Evolutionary conservation across 1,140 invertebrate species (phyloP).

Genomic region (Helicorthomorpha holstii): DNA sequence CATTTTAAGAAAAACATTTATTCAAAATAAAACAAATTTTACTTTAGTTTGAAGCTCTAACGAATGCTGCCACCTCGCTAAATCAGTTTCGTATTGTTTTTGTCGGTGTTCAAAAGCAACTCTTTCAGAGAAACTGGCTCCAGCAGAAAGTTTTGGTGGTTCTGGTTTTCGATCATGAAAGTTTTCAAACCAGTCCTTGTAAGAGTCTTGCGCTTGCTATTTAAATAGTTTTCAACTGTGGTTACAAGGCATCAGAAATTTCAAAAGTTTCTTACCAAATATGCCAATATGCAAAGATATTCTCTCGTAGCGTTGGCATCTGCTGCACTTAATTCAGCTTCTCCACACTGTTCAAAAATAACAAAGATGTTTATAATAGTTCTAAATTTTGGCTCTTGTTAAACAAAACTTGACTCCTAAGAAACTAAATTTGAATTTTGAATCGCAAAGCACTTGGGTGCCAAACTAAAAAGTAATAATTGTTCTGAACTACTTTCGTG

Average conservation of each 20-base stretch:
- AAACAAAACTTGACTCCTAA: too few relatives aligned
- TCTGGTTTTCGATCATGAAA: slow-evolving; percentile 60
- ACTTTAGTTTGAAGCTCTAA: slow-evolving; percentile 44
- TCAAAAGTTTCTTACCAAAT: slow-evolving; percentile 21
- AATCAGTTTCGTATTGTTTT: slow-evolving; percentile 54
- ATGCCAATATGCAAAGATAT: slow-evolving; percentile 17
- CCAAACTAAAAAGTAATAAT: slow-evolving; percentile 13
- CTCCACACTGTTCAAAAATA: slow-evolving; percentile 25
- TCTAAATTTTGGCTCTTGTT: too few relatives aligned
- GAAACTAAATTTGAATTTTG: too few relatives aligned
- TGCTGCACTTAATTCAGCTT: slow-evolving; percentile 18
- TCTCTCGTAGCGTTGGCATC: neutral
- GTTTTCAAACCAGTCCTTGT: slow-evolving; percentile 72
- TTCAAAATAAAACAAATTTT: slow-evolving; percentile 4
- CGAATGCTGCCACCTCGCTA: slow-evolving; percentile 54
- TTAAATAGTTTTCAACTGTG: neutral
- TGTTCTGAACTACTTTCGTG: too few relatives aligned
- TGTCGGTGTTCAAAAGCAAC: slow-evolving; percentile 67
- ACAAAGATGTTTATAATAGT: too few relatives aligned
- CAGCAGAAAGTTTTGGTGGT: slow-evolving; percentile 21
- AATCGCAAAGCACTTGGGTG: neutral
- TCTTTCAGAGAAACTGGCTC: slow-evolving; percentile 65
- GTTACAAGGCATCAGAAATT: neutral
- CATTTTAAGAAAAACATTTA: slow-evolving; percentile 2
- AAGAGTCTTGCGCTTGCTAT: slow-evolving; percentile 62